Evolutionary conservation across 2,113 vertebrate genomes (phyloP).

Genomic region (Mustelus asterias): DNA sequence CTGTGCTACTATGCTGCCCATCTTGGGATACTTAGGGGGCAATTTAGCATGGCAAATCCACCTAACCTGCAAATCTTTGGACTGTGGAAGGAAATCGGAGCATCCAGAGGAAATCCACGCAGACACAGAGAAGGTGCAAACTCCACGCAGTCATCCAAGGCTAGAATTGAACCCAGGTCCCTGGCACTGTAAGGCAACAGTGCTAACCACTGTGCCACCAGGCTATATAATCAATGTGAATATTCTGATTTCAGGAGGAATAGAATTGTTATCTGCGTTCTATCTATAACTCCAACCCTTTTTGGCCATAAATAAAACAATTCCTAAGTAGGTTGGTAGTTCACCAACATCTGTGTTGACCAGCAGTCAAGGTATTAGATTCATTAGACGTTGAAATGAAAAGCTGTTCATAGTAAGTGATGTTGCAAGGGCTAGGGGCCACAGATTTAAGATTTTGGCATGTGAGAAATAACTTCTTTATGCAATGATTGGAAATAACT

Average conservation of each 20-base stretch:
- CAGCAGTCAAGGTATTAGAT: background rate
- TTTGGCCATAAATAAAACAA: background rate
- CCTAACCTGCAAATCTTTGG: no score
- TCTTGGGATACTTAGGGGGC: no score
- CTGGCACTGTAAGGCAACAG: no score
- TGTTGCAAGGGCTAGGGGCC: background rate
- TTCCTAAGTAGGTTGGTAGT: background rate
- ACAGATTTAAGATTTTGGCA: background rate
- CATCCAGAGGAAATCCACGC: no score
- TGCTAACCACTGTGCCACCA: no score
- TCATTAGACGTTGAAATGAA: background rate
- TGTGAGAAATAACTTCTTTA: background rate
- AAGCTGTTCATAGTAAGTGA: background rate
- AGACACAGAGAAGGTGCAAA: no score
- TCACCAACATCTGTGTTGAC: background rate
- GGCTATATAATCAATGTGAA: background rate
- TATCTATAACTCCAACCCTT: no score
- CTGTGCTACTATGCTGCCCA: no score
- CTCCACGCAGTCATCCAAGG: no score
- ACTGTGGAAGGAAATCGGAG: no score
- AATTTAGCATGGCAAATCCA: no score
- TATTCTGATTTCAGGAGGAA: background rate
- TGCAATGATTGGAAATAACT: background rate
- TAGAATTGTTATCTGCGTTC: background rate
- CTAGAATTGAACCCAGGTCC: no score